Conservation (phyloP, 2,113 vertebrate species). For the Clarias magur region DNA sequence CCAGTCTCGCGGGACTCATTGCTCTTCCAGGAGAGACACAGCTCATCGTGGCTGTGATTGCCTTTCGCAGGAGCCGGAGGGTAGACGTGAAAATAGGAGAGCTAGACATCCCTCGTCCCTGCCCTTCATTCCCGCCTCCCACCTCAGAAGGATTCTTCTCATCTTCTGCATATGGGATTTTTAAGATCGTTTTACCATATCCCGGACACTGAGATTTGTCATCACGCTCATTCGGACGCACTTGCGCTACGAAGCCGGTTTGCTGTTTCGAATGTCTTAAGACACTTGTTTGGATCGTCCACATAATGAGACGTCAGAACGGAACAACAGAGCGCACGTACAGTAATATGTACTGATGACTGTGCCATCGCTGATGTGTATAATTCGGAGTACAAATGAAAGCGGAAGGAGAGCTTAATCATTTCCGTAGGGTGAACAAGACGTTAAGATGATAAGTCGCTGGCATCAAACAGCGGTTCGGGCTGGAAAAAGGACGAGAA, state of each 20-base stretch:
- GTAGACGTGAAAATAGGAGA: constrained; percentile 39
- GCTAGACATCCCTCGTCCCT: constrained; percentile 15
- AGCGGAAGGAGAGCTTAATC: constrained; percentile 33
- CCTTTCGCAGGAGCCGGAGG: constrained; percentile 45
- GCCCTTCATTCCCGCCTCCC: neutral
- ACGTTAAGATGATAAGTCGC: constrained; percentile 17
- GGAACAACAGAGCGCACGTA: neutral
- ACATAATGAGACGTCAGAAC: constrained; percentile 31
- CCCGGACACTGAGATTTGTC: neutral
- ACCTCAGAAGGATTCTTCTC: constrained; percentile 30
- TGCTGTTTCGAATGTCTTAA: neutral
- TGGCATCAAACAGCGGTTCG: constrained; percentile 19
- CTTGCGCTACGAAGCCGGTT: neutral
- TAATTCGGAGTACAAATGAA: constrained; percentile 42
- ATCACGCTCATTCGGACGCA: neutral
- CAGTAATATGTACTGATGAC: constrained; percentile 13
- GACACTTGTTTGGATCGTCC: constrained; percentile 15
- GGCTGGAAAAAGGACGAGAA: neutral
- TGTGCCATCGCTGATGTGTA: constrained; percentile 21
- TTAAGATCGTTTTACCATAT: constrained; percentile 1
- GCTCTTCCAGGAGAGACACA: constrained; percentile 50
- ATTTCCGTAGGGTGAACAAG: constrained; percentile 5
- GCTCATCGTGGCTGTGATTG: constrained; percentile 46
- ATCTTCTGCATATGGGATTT: constrained; percentile 25
- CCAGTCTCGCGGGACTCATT: constrained; percentile 52